Conservation (phyloP, 2,888 invertebrate genomes). For the Plebejus argus region DNA sequence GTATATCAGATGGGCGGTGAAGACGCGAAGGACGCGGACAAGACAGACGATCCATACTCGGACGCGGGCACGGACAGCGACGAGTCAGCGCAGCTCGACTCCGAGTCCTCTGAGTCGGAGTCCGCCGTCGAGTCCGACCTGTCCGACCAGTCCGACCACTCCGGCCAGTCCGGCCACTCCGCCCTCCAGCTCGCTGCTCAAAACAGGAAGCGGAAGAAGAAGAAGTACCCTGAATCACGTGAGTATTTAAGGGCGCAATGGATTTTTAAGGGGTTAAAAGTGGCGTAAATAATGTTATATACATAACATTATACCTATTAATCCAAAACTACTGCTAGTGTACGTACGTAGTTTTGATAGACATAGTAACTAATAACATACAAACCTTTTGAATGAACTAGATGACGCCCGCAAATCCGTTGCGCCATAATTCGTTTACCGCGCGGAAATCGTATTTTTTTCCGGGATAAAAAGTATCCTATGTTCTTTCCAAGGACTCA, state of each 20-base stretch:
- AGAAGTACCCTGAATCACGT: constrained; percentile 31
- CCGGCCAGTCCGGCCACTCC: constrained; percentile 45
- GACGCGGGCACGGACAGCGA: constrained; percentile 51
- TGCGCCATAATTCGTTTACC: too few species aligned
- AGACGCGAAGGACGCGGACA: constrained; percentile 45
- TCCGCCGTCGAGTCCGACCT: constrained; percentile 41
- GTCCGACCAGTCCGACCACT: constrained; percentile 50
- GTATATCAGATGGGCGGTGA: neutral
- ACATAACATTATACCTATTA: too few species aligned
- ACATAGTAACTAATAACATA: too few species aligned
- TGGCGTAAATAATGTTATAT: too few species aligned
- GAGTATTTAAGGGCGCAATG: neutral
- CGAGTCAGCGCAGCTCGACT: constrained; percentile 48
- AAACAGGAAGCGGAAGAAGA: constrained; percentile 50
- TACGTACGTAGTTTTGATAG: too few species aligned
- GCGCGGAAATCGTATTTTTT: too few species aligned
- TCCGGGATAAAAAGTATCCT: too few species aligned
- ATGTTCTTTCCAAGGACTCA: too few species aligned
- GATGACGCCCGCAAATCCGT: too few species aligned
- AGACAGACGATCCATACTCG: constrained; percentile 37
- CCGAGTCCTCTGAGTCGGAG: constrained; percentile 41
- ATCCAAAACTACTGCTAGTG: too few species aligned
- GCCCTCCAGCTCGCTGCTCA: neutral
- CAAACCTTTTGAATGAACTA: too few species aligned
- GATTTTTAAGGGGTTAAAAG: neutral